Evolutionary conservation across 2,888 invertebrate species (phyloP).

Genomic region (Nomada hirtipes): DNA sequence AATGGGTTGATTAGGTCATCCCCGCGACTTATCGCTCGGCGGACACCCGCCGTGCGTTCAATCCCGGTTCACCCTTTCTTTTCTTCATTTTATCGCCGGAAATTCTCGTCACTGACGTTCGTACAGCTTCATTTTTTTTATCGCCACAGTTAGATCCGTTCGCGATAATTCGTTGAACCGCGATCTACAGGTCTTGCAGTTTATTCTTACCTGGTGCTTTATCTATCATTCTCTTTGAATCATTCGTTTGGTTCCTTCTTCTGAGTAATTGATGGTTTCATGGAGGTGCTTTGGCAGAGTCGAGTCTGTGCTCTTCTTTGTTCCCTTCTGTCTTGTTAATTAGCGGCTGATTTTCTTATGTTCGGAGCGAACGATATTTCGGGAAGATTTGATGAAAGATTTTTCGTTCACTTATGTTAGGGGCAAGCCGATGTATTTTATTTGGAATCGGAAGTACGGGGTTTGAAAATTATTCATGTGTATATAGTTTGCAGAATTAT

Average conservation of each 20-base stretch:
- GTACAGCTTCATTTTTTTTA: not conserved
- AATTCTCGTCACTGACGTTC: not conserved
- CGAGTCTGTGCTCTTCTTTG: not conserved
- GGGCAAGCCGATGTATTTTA: too few relatives aligned
- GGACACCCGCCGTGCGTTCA: not conserved
- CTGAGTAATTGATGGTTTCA: not conserved
- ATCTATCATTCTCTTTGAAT: not conserved
- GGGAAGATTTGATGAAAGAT: too few relatives aligned
- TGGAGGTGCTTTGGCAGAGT: not conserved
- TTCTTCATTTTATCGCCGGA: conserved; percentile 12
- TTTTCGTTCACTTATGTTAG: too few relatives aligned
- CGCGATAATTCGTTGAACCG: conserved; percentile 23
- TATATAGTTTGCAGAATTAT: too few relatives aligned
- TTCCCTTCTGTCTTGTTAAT: not conserved
- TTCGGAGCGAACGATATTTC: not conserved
- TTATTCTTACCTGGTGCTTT: not conserved
- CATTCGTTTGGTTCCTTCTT: not conserved
- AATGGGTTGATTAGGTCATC: conserved; percentile 81
- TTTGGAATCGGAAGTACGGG: too few relatives aligned
- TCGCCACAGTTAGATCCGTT: conserved; percentile 1
- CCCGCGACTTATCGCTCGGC: conserved; percentile 63
- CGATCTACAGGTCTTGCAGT: conserved; percentile 14
- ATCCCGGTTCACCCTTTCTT: conserved; percentile 17
- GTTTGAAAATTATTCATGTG: too few relatives aligned
- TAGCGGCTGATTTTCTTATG: not conserved